Evolutionary conservation across 2,888 invertebrate genomes (phyloP), one percentile per base, ranked within the genome.

Genomic region (Pollenia angustigena): DNA sequence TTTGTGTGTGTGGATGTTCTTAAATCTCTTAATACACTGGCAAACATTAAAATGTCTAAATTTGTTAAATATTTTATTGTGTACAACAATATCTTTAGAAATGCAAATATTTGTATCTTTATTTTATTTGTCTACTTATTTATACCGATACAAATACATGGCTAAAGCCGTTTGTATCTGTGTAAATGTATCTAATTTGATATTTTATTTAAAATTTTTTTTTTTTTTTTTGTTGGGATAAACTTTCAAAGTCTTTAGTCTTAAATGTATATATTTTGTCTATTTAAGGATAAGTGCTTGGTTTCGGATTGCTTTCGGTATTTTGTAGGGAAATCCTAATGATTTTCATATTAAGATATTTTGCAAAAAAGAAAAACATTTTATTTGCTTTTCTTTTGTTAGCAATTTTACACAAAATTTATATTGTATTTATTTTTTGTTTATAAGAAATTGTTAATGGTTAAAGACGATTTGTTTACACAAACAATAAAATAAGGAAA

Each of bases 401-500:
- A 46, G n/a, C 14, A 74, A 68, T 50, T 62, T 50, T 69, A 58
- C 0, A 72, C n/a, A 46, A 46, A 72, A 46, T 72, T 58, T 44
- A 4, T 32, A 14, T 40, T 8, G 23, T 6, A 46, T 23, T 2
- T 8, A 14, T 58, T 40, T 58, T 58, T 23, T 58, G 58, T 40
- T 32, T 50, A 52, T 16, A 60, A 52, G 66, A 78, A 58, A 68
- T 60, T 42, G 58, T 69, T 79, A 71, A 71, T 79, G 79, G 60
- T 52, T 42, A 69, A 79, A 69, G 50, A 44, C 48, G 42, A 79
- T 79, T 69, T 79, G 69, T 79, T 48, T 32, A 46, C 9, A 52
- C 68, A 58, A 72, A 56, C 42, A 44, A 48, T 48, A 74, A 48
- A n/a, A 40, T 18, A 44, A 56, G 18, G 44, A 10, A 74, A 32